phyloP scores from a whole-genome alignment of 2,113 vertebrate genomes.

The Hippolais icterina region DNA sequence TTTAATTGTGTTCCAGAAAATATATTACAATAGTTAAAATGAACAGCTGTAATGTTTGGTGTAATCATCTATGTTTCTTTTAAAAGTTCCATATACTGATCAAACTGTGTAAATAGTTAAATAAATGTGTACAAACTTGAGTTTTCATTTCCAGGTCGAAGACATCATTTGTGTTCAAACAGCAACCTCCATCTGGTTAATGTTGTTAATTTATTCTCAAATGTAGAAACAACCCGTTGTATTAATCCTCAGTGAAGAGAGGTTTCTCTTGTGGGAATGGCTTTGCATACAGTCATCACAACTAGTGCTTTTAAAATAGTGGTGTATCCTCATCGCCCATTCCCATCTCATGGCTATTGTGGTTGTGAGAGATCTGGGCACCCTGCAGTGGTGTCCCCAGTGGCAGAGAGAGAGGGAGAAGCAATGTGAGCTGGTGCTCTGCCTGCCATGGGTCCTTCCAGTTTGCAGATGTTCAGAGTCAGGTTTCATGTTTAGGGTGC shows the following conservation, averaged over 20 bases:
- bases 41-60: background rate
- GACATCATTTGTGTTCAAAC: background rate
- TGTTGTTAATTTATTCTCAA: background rate
- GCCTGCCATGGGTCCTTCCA: background rate
- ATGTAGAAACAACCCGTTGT: background rate
- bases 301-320: background rate
- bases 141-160: background rate
- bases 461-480: accelerated
- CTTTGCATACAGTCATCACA: background rate
- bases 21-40: background rate
- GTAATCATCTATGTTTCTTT: background rate
- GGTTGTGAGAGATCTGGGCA: background rate
- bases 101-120: background rate
- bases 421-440: background rate
- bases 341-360: background rate
- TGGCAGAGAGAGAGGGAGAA: background rate
- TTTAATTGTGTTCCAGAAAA: background rate
- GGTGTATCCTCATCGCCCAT: background rate
- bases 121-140: background rate
- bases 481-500: background rate
- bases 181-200: background rate
- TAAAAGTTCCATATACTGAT: background rate
- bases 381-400: background rate
- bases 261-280: background rate
- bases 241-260: background rate